Evolutionary conservation across 1,140 invertebrate genomes (phyloP), one percentile per base, ranked within the genome.

Genomic region (Pseudachorutes palmiensis): DNA sequence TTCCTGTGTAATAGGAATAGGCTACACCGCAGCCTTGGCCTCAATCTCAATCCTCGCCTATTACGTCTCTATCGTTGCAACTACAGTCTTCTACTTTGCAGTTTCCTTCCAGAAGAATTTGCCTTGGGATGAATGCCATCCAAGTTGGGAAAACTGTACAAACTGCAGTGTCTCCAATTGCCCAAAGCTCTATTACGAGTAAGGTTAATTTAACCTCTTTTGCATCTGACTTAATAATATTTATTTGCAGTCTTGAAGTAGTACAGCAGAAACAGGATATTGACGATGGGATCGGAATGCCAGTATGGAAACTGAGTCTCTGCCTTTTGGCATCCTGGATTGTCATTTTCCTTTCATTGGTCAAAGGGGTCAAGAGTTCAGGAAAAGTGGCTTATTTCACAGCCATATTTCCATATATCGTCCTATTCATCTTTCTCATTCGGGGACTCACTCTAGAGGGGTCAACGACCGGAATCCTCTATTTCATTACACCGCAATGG

Each of bases 401-500:
- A 0, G 90, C 90, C 0, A 76, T 91, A 0, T 93, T 92, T 75
- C 90, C 91, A 1, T 93, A 93, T 75, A 81, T 91, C 0, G 84
- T 93, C 24, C 83, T 94, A 74, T 80, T 90, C 1, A 84, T 85
- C 1, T 76, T 94, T 0, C 79, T 94, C 0, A 82, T 89, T 19
- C 82, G 86, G 67, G 88, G 87, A 1, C 79, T 85, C 0, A 90
- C 89, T 1, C 77, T 93, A 63, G 83, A 86, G 3, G 90, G 90
- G 1, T 87, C 90, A 0, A 77, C 75, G 0, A 80, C 87, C 55
- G 91, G 91, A 12, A 90, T 93, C 32, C 73, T 85, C 0, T 92
- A 87, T 75, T 89, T 90, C 74, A 77, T 90, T 22, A 85, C 80
- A 24, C 88, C 88, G 0, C 76, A 87, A 62, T 89, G 87, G 87